Conservation (phyloP, 2,888 invertebrate genomes). For the Druceiella hillmani region DNA sequence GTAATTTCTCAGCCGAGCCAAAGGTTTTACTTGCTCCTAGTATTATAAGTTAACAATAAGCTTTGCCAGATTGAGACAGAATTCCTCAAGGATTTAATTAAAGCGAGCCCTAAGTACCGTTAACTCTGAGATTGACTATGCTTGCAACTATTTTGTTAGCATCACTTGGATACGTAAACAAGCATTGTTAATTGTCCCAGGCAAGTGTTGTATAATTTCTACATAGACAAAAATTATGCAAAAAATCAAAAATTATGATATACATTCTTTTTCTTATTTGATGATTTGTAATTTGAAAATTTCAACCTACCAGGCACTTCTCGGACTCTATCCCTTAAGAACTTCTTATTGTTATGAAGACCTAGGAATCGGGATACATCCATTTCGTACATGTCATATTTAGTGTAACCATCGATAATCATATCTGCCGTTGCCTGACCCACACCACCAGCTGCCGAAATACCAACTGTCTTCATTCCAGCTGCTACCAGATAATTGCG, state of each 20-base stretch:
- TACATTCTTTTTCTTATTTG: conserved; percentile 5
- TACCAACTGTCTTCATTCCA: conserved; percentile 95
- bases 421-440: conserved; percentile 85
- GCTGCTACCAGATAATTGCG: conserved; percentile 88
- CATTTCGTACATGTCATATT: conserved; percentile 80
- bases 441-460: conserved; percentile 93
- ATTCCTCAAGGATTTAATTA: no score
- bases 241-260: conserved; percentile 2
- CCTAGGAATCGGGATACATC: conserved; percentile 88
- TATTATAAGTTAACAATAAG: no score
- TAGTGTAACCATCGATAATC: conserved; percentile 75
- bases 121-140: no score
- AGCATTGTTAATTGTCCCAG: no score
- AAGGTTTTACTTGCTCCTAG: no score
- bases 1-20: no score
- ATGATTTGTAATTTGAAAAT: neutral
- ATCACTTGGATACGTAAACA: no score
- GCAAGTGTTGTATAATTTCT: no score
- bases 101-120: no score
- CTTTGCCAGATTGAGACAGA: no score
- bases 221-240: neutral
- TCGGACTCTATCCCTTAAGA: conserved; percentile 82
- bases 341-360: conserved; percentile 91
- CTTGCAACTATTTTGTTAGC: no score
- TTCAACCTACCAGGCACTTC: conserved; percentile 76